Conservation (phyloP, 2,797 vertebrate genomes). For the Champsocephalus esox region DNA sequence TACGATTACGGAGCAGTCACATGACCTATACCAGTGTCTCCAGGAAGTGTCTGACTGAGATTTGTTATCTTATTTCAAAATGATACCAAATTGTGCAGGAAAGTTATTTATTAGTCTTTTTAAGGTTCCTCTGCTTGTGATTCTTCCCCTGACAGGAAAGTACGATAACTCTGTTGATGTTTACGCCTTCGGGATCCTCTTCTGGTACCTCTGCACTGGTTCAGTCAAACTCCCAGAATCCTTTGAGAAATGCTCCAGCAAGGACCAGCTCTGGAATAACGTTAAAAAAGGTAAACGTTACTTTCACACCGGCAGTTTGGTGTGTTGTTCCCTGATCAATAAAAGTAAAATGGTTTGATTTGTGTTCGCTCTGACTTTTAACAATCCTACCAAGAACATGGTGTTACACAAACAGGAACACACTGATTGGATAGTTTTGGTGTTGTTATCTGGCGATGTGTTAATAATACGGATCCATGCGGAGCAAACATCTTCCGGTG, state of each 20-base stretch:
- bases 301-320: neutral
- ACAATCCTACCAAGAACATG: neutral
- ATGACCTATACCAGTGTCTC: neutral
- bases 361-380: neutral
- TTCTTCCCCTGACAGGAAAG: slow-evolving; percentile 86
- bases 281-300: slow-evolving; percentile 91
- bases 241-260: slow-evolving; percentile 97
- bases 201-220: slow-evolving; percentile 98
- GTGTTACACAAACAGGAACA: neutral
- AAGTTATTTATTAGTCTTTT: neutral
- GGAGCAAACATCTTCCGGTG: neutral
- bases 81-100: neutral
- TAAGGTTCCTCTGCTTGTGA: neutral
- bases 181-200: slow-evolving; percentile 98
- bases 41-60: neutral
- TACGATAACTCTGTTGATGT: slow-evolving; percentile 99
- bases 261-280: slow-evolving; percentile 99
- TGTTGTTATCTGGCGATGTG: neutral
- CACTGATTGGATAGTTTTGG: neutral
- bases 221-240: slow-evolving; percentile 97
- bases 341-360: neutral
- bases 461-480: too few species aligned
- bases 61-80: neutral
- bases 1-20: slow-evolving; percentile 55
- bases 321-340: neutral